Evolutionary conservation across 1,140 invertebrate genomes (phyloP).

Genomic region (Pantala flavescens): DNA sequence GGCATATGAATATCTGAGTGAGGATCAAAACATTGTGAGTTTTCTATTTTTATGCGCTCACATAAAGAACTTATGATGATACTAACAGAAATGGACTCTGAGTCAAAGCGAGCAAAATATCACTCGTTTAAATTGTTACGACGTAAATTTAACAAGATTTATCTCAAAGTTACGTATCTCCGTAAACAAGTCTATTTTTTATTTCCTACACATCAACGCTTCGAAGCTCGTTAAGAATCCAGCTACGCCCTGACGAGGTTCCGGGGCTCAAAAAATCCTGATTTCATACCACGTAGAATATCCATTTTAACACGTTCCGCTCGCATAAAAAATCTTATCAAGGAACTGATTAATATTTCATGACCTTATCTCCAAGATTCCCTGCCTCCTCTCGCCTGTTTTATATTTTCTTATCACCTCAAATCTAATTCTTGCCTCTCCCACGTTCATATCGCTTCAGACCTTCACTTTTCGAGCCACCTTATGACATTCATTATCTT

Average conservation of each 20-base stretch:
- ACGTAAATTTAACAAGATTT: too few relatives aligned
- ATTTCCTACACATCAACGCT: too few relatives aligned
- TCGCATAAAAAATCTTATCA: background rate
- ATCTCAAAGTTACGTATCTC: too few relatives aligned
- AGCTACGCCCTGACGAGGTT: background rate
- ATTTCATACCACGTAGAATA: background rate
- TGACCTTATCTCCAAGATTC: constrained; percentile 1
- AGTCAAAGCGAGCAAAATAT: too few relatives aligned
- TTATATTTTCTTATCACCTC: background rate
- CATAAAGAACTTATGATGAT: too few relatives aligned
- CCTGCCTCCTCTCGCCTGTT: background rate
- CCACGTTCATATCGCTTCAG: background rate
- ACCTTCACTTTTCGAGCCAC: background rate
- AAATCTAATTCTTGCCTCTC: constrained; percentile 7
- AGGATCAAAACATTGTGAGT: too few relatives aligned
- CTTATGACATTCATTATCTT: background rate
- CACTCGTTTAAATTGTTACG: too few relatives aligned
- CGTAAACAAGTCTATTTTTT: too few relatives aligned
- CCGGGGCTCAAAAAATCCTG: background rate
- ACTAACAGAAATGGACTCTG: too few relatives aligned
- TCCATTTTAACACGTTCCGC: background rate
- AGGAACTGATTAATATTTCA: constrained; percentile 4
- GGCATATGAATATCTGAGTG: too few relatives aligned
- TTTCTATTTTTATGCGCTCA: too few relatives aligned
- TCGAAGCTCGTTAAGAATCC: background rate